Percentiles rank a stretch among this genome's conserved stretches.
Evolutionary conservation across 2,888 invertebrate genomes (phyloP).

Genomic region (Drosophila cognata): DNA sequence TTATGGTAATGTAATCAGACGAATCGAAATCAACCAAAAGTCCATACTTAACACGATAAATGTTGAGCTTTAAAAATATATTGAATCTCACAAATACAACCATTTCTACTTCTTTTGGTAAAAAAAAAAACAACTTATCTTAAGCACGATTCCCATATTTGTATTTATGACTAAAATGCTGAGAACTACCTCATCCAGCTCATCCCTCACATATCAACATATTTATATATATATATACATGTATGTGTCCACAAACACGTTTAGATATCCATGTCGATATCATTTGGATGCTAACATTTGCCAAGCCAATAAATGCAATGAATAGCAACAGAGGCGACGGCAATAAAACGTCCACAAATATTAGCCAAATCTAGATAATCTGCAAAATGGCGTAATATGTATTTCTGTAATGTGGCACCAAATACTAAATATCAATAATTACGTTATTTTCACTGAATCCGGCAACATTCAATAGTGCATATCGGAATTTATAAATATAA

Average conservation of each 20-base stretch:
- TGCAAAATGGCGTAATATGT: not conserved
- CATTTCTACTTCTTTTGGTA: not conserved
- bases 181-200: not conserved
- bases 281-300: constrained; percentile 65
- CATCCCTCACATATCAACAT: not conserved
- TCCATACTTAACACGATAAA: not conserved
- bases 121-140: not conserved
- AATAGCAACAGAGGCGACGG: constrained; percentile 47
- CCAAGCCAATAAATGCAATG: constrained; percentile 67
- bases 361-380: not conserved
- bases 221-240: not conserved
- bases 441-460: not conserved
- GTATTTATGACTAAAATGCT: not conserved
- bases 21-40: constrained; percentile 2
- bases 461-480: not conserved
- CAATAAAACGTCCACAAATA: constrained; percentile 7
- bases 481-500: not conserved
- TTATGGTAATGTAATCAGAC: not conserved
- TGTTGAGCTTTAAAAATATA: not conserved
- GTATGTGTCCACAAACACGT: constrained; percentile 1
- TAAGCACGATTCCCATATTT: not conserved
- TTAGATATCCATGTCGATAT: constrained; percentile 44
- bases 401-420: no score
- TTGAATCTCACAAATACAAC: not conserved
- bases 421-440: constrained; percentile 2